Base-by-base conservation (phyloP, 2,888 invertebrate genomes). In the Gasteruption jaculator region DNA sequence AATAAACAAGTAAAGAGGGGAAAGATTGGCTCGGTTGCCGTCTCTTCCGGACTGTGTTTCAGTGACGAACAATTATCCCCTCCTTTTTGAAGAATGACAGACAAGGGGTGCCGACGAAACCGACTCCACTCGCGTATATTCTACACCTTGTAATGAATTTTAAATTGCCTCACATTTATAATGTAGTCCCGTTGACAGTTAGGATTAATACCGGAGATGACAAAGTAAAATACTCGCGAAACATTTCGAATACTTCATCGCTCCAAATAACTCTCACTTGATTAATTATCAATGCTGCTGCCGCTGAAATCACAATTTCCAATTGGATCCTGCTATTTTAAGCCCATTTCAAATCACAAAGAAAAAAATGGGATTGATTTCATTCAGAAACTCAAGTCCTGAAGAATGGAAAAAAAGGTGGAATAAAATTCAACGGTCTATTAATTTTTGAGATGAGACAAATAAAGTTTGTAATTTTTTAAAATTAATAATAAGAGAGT, bases 31-130 rank as follows among this genome's bases (percentile, higher is more conserved):
- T 56, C 27, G 33, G 38, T 42, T 40, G 37, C 37, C 27, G 37
- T 36, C 40, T 37, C 44, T 22, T 41, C 36, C 39, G 25, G 45
- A 54, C 47, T n/a, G n/a, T n/a, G 54, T 52, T 55, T 44, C 60
- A 60, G 62, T 63, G 68, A 68, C 65, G 66, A 69, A 68, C 68
- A 69, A 69, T 69, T 69, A 68, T 57, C 65, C 66, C 62, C 54
- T 48, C 57, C 54, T 37, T 16, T 35, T 40, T 43, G 38, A 45
- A 38, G 47, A 52, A 55, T 57, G 60, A 60, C 55, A 54, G 57
- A 50, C 46, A 43, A 44, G 54, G 60, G 53, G 54, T 50, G 48
- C 44, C 45, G 46, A 50, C 47, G 41, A 38, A 42, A 35, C 42
- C 18, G 37, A 42, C 39, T 29, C 29, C 38, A 44, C 37, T 19